Percentiles rank a stretch among this genome's conserved stretches.
Conservation (phyloP, 2,888 invertebrate species). For the Polyploca ridens region DNA sequence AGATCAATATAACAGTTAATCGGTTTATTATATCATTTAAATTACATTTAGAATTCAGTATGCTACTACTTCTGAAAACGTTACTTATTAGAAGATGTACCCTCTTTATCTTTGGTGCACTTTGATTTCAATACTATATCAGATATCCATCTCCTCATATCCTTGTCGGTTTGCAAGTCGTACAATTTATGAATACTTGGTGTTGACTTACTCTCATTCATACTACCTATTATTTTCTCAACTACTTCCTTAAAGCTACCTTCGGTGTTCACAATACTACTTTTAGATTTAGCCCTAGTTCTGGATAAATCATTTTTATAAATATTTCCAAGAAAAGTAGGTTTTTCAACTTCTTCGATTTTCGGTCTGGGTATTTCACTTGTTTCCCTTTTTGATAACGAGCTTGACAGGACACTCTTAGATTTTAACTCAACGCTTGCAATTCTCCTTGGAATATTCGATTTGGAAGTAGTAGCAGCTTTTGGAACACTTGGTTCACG, state of each 20-base stretch:
- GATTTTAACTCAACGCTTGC: not conserved
- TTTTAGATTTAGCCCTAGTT: slow-evolving; percentile 21
- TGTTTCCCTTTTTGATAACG: not conserved
- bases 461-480: not conserved
- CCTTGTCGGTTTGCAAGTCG: slow-evolving; percentile 14
- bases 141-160: slow-evolving; percentile 15
- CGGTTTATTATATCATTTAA: not conserved
- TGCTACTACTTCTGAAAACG: not conserved
- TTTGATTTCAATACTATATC: slow-evolving; percentile 13
- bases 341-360: slow-evolving; percentile 16
- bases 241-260: slow-evolving; percentile 23
- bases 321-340: slow-evolving; percentile 29
- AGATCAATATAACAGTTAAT: not conserved
- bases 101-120: not conserved
- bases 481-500: not conserved
- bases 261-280: slow-evolving; percentile 17
- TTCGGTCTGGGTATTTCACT: not conserved
- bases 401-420: not conserved
- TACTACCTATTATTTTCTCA: slow-evolving; percentile 22
- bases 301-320: slow-evolving; percentile 22
- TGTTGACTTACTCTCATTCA: slow-evolving; percentile 28
- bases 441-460: not conserved
- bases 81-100: slow-evolving; percentile 6
- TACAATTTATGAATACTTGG: slow-evolving; percentile 21
- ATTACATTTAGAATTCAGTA: slow-evolving; percentile 5